Conservation (phyloP, 1,140 invertebrate species). For the Drosophila subobscura region DNA sequence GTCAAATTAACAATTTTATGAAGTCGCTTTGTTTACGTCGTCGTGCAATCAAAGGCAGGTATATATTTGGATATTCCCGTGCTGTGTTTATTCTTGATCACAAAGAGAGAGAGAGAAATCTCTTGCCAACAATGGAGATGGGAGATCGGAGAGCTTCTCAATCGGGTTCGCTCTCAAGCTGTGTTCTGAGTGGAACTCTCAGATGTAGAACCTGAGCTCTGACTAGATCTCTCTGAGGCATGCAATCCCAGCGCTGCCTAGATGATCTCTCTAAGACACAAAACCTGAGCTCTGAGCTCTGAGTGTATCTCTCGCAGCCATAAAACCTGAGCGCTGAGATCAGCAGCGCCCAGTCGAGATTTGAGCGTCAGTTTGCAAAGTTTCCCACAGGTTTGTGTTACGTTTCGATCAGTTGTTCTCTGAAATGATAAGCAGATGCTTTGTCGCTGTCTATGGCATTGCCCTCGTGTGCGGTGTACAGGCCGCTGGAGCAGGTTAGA, state of each 20-base stretch:
- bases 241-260: too few species aligned
- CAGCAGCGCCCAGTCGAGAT: constrained; percentile 50
- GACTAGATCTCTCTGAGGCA: neutral
- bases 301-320: constrained; percentile 1
- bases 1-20: neutral
- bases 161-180: too few species aligned
- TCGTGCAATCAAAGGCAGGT: neutral
- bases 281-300: neutral
- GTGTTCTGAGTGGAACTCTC: too few species aligned
- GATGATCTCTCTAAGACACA: neutral
- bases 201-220: constrained; percentile 2
- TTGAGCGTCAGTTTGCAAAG: constrained; percentile 38
- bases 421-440: constrained; percentile 43
- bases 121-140: too few species aligned
- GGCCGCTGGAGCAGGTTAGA: constrained; percentile 53
- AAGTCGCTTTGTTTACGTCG: neutral
- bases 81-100: constrained; percentile 11
- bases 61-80: constrained; percentile 15
- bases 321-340: constrained; percentile 45
- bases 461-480: constrained; percentile 35
- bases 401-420: constrained; percentile 6
- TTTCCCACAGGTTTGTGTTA: constrained; percentile 21
- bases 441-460: constrained; percentile 27
- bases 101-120: constrained; percentile 5
- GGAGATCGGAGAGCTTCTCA: too few species aligned